Evolutionary conservation across 2,113 vertebrate genomes (phyloP).

Genomic region (Phycodurus eques): DNA sequence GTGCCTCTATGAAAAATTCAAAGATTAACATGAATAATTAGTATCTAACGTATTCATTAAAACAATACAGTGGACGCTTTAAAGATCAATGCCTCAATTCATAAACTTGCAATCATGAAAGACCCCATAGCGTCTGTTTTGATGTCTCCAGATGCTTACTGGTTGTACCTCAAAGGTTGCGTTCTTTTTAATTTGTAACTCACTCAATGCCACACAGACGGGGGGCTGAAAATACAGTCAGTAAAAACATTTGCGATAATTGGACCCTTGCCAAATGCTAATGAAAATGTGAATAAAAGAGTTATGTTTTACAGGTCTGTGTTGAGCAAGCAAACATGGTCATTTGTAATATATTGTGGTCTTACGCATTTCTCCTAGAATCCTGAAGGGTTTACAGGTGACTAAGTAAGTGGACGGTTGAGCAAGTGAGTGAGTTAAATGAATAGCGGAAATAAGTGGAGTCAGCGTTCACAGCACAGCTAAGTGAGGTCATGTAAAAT

Average conservation of each 20-base stretch:
- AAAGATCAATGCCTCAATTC: neutral
- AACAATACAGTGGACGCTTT: neutral
- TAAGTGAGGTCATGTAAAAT: slow-evolving; percentile 43
- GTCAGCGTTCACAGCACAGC: neutral
- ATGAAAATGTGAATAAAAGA: too few relatives aligned
- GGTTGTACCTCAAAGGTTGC: slow-evolving; percentile 57
- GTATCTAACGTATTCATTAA: neutral
- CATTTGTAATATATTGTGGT: neutral
- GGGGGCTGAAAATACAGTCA: slow-evolving; percentile 59
- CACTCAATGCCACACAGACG: slow-evolving; percentile 59
- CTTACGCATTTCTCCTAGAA: neutral
- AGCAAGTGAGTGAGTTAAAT: slow-evolving; percentile 17
- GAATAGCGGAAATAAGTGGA: slow-evolving; percentile 3
- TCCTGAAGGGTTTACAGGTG: neutral
- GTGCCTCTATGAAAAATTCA: neutral
- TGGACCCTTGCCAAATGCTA: slow-evolving; percentile 9
- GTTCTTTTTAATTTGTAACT: slow-evolving; percentile 38
- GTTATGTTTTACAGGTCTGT: too few relatives aligned
- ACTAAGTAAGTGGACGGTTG: neutral
- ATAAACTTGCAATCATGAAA: too few relatives aligned
- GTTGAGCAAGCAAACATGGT: neutral
- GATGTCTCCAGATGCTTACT: slow-evolving; percentile 56
- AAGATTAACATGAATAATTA: neutral
- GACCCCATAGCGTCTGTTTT: slow-evolving; percentile 1
- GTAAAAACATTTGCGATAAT: slow-evolving; percentile 22